Base-by-base conservation (phyloP, 30 jellyfish, hydroid and myxozoan species). In the Sanderia malayensis region DNA sequence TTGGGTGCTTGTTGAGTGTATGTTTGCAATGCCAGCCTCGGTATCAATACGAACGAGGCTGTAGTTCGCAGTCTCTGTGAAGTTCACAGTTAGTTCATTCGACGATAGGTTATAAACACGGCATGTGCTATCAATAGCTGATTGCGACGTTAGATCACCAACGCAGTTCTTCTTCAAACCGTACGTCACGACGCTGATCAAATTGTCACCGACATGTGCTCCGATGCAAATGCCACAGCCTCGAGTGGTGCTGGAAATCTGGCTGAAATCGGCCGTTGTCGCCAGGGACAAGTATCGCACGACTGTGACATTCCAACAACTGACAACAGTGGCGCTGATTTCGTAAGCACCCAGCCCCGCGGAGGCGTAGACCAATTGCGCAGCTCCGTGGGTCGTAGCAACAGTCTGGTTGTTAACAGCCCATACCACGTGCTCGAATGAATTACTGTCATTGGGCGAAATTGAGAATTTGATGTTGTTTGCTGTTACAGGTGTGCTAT, bases 351-450 rank as follows among this genome's bases (percentile, higher is more conserved):
- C 64, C 2, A 49, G 25, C 24, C 25, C 8, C 64, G 64, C 2
- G 25, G 18, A 4, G 2, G 27, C 25, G 64, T 49, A 49, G 24
- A 9, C 27, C 27, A 49, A 49, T 49, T 18, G 27, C 64, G 11
- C 6, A 49, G 64, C 64, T 6, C 55, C n/a, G 8, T 49, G 64
- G 18, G 8, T 7, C 23, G 27, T 49, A 19, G 18, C 8, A 4
- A 19, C 8, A 15, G 64, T 49, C 25, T 49, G 4, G 18, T 49
- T 49, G 27, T 49, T 49, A 49, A 49, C 18, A 24, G 27, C 24
- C 64, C 64, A 49, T 4, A 49, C 64, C 64, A 49, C 64, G 64
- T 49, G 64, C 6, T 19, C 18, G 18, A 49, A 19, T 2, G 64
- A 49, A 11, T 49, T 11, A 18, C 24, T 49, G 24, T 9, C 25